Base-by-base conservation (phyloP, 2,113 vertebrate species). In the Stigmatopora argus region DNA sequence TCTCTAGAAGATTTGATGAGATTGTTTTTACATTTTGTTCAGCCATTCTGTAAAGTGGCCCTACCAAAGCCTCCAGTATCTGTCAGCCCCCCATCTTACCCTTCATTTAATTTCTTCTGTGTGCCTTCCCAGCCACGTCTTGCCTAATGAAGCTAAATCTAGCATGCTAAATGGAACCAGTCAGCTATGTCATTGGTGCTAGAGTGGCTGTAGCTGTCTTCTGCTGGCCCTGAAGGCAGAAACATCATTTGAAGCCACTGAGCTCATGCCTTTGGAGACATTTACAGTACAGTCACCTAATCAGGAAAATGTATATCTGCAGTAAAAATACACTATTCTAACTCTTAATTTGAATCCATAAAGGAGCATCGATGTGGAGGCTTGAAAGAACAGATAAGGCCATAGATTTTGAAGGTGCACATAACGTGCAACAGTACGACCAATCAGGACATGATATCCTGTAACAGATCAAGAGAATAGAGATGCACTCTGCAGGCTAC, bases 101-200 rank as follows among this genome's bases (percentile, higher is more conserved):
- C 83, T 81, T 86, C 81, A 85, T 89, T 89, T 88, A 74, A 83
- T 85, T 81, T 84, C 73, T 79, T 87, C 82, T 82, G 70, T 81
- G 80, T 78, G 83, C 78, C 81, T 86, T 87, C 72, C 83, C 78
- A 74, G 81, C 87, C 85, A 86, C 82, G 84, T 86, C 82, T 76
- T 74, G 84, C 72, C 84, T 92, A 90, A 91, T 91, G 88, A 89
- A 79, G 85, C 85, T 86, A 91, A 92, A 91, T 91, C 88, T 90
- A 91, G 88, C 88, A 90, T 90, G 88, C 84, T 89, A 90, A 91
- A 92, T 90, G 87, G 79, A 81, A 88, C 89, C 89, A 91, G 88
- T 90, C 90, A 90, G 77, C 90, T 90, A 89, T 90, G 87, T 91
- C 88, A 91, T 91, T 91, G 88, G 84, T 81, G 80, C 78, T 78